phyloP scores from a whole-genome alignment of 1,140 invertebrate species.

The Drosophila sp. region DNA sequence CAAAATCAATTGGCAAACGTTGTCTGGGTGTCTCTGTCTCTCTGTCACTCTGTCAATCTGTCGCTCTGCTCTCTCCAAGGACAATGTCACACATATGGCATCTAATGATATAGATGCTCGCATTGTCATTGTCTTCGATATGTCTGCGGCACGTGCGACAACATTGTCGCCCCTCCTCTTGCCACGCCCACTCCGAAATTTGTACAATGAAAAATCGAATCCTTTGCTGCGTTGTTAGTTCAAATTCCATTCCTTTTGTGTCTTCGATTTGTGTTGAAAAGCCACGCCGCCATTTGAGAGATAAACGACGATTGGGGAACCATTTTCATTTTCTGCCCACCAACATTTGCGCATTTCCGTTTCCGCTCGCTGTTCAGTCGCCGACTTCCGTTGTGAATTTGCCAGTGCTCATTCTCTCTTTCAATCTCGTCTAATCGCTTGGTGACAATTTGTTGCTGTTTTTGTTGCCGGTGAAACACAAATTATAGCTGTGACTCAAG shows the following conservation, averaged over 20 bases:
- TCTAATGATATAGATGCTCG: constrained; percentile 43
- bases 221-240: constrained; percentile 11
- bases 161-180: neutral
- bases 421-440: constrained; percentile 13
- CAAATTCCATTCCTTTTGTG: constrained; percentile 37
- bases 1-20: constrained; percentile 40
- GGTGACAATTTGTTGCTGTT: constrained; percentile 50
- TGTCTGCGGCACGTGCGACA: constrained; percentile 47
- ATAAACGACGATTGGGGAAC: constrained; percentile 66
- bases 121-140: constrained; percentile 55
- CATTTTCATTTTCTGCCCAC: constrained; percentile 66
- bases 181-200: neutral
- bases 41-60: constrained; percentile 4
- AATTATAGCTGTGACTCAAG: constrained; percentile 58
- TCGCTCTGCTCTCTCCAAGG: neutral
- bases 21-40: neutral
- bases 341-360: constrained; percentile 78
- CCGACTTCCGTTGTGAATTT: constrained; percentile 60
- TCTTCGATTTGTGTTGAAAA: constrained; percentile 37
- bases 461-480: constrained; percentile 14
- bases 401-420: constrained; percentile 24
- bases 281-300: constrained; percentile 24
- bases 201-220: constrained; percentile 23
- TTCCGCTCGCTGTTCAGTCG: constrained; percentile 51
- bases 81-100: constrained; percentile 37